phyloP scores from a whole-genome alignment of 2,113 vertebrate species.

The Thymallus thymallus region DNA sequence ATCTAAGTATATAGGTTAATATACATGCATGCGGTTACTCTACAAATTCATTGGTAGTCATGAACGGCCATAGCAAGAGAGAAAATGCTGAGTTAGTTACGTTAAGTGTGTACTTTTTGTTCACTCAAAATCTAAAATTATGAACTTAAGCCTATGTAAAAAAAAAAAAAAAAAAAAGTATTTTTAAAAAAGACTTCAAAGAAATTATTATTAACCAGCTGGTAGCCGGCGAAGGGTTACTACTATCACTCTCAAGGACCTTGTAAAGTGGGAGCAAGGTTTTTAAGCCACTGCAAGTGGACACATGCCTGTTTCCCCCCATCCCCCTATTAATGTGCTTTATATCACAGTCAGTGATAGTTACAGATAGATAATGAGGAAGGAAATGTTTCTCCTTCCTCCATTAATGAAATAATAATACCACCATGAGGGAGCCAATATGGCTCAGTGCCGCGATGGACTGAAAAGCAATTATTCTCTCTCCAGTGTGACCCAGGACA shows the following conservation, averaged over 20 bases:
- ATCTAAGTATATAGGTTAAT: constrained; percentile 49
- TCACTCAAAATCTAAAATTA: constrained; percentile 19
- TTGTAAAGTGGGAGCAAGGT: too few species aligned
- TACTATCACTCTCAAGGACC: too few species aligned
- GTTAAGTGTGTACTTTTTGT: constrained; percentile 22
- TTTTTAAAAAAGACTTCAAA: too few species aligned
- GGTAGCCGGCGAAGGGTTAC: too few species aligned
- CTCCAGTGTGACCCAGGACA: background rate
- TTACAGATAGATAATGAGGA: background rate
- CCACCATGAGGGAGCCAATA: constrained; percentile 7
- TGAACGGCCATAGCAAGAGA: constrained; percentile 27
- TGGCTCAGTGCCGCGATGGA: background rate
- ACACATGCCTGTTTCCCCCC: too few species aligned
- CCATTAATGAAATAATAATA: background rate
- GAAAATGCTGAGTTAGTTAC: constrained; percentile 39
- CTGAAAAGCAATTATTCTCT: constrained; percentile 18
- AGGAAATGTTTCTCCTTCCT: constrained; percentile 33
- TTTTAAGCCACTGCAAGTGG: too few species aligned
- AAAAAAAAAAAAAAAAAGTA: too few species aligned
- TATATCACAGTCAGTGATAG: too few species aligned
- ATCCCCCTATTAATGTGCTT: too few species aligned
- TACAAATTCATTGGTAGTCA: background rate
- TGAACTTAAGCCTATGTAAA: background rate
- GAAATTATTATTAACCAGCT: too few species aligned
- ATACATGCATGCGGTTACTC: background rate